Evolutionary conservation across 2,797 vertebrate species (phyloP).

Genomic region (Cyclura pinguis): DNA sequence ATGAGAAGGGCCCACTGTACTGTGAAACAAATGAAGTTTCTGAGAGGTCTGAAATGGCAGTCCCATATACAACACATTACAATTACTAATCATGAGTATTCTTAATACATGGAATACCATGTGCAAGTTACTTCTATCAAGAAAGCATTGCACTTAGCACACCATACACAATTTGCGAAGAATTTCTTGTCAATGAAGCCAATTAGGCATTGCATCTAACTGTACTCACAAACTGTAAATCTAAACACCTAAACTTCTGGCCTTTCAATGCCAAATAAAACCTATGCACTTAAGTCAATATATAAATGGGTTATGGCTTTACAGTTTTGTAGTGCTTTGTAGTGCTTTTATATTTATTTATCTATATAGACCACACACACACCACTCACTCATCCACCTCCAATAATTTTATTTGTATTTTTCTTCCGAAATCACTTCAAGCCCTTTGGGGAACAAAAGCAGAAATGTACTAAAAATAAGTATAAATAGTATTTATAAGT

Average conservation of each 20-base stretch:
- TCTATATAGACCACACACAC: not conserved
- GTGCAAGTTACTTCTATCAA: not conserved
- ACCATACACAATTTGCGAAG: not conserved
- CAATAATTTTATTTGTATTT: not conserved
- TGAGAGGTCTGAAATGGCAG: not conserved
- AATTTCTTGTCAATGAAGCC: not conserved
- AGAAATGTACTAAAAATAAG: not conserved
- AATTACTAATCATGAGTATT: not conserved
- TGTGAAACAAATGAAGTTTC: not conserved
- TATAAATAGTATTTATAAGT: not conserved
- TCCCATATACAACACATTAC: not conserved
- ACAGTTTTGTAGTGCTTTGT: not conserved
- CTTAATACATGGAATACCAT: not conserved
- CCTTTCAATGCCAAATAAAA: not conserved
- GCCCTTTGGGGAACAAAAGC: not conserved
- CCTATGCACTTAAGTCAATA: not conserved
- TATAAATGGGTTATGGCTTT: not conserved
- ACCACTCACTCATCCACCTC: too few species aligned
- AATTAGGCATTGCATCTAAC: not conserved
- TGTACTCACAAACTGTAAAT: not conserved
- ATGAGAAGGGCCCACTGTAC: too few species aligned
- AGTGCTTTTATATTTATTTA: not conserved
- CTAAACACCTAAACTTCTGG: not conserved
- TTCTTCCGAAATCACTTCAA: not conserved
- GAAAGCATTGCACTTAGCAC: not conserved